Conservation (phyloP, 2,797 vertebrate genomes). For the Epinephelus malabaricus region DNA sequence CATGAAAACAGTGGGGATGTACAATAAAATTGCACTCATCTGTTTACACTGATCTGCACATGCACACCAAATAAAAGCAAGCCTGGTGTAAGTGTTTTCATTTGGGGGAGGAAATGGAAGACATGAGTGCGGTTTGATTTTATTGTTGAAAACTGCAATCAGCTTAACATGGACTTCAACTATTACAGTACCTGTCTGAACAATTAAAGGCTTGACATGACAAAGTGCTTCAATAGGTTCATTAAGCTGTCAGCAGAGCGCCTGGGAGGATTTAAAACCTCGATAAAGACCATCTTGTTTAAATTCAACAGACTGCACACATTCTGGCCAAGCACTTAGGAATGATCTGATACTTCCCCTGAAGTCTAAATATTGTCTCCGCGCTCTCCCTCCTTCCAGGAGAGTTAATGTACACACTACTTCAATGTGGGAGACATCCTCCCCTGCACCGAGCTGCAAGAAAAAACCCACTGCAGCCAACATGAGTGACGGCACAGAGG, state of each 20-base stretch:
- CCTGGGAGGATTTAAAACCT: conserved; percentile 28
- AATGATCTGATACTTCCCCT: conserved; percentile 51
- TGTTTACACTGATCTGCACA: conserved; percentile 15
- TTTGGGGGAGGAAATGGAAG: conserved; percentile 46
- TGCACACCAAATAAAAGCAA: conserved; percentile 20
- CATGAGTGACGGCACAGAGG: not conserved
- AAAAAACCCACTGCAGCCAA: conserved; percentile 19
- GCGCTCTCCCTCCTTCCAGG: conserved; percentile 21
- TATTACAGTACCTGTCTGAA: conserved; percentile 20
- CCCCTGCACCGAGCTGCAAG: conserved; percentile 2
- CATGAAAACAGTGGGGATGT: not conserved
- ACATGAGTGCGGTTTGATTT: conserved; percentile 13
- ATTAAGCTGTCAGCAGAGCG: conserved; percentile 47
- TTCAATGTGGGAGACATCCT: conserved; percentile 22
- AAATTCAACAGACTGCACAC: conserved; percentile 30
- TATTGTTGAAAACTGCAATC: conserved; percentile 12
- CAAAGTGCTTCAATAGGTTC: conserved; percentile 27
- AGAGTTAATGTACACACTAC: conserved; percentile 38
- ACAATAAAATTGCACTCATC: conserved; percentile 8
- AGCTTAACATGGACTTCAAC: conserved; percentile 8
- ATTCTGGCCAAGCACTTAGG: conserved; percentile 43
- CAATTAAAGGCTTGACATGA: conserved; percentile 25
- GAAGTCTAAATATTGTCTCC: conserved; percentile 47
- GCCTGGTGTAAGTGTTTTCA: conserved; percentile 23
- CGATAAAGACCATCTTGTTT: conserved; percentile 57